Percentiles rank a stretch among this genome's conserved stretches.
phyloP scores from a whole-genome alignment of 2,888 invertebrate genomes.

The Eupeodes latifasciatus region DNA sequence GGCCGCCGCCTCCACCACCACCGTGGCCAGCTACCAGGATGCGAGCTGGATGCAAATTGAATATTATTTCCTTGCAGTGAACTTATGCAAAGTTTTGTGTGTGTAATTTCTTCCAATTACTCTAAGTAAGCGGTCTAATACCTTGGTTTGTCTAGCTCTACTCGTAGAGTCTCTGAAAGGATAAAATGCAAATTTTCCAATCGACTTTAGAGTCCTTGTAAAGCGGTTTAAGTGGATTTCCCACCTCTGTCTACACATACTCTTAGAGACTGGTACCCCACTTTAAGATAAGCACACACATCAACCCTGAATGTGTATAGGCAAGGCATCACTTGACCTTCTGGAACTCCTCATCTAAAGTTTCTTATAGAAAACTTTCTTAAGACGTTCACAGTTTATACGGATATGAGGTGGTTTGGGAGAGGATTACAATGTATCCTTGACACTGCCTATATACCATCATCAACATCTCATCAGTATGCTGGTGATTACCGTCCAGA shows the following conservation, averaged over 20 bases:
- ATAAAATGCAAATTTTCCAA: slow-evolving; percentile 76
- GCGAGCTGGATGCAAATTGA: slow-evolving; percentile 53
- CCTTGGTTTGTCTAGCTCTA: slow-evolving; percentile 47
- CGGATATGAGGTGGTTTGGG: slow-evolving; percentile 37
- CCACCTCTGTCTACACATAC: slow-evolving; percentile 43
- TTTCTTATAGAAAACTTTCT: slow-evolving; percentile 57
- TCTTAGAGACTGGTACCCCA: background rate
- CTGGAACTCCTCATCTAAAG: slow-evolving; percentile 44
- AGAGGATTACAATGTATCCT: slow-evolving; percentile 71
- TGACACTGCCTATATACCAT: slow-evolving; percentile 63
- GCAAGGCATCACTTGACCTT: slow-evolving; percentile 63
- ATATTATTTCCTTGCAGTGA: slow-evolving; percentile 60
- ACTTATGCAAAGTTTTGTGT: slow-evolving; percentile 60
- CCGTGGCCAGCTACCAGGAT: slow-evolving; percentile 8
- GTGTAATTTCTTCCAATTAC: slow-evolving; percentile 76
- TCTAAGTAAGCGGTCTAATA: slow-evolving; percentile 71
- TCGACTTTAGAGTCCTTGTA: slow-evolving; percentile 56
- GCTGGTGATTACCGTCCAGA: slow-evolving; percentile 69
- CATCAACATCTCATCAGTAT: slow-evolving; percentile 63
- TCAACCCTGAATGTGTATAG: slow-evolving; percentile 44
- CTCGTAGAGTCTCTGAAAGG: slow-evolving; percentile 39
- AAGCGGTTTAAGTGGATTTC: slow-evolving; percentile 65
- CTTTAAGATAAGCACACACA: slow-evolving; percentile 69
- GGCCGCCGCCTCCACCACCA: no score
- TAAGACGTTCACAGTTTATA: slow-evolving; percentile 59